A percentile compares a stretch with the other conserved stretches of the same genome.
phyloP scores from a whole-genome alignment of 2,888 invertebrate species.

The Pteria penguin region DNA sequence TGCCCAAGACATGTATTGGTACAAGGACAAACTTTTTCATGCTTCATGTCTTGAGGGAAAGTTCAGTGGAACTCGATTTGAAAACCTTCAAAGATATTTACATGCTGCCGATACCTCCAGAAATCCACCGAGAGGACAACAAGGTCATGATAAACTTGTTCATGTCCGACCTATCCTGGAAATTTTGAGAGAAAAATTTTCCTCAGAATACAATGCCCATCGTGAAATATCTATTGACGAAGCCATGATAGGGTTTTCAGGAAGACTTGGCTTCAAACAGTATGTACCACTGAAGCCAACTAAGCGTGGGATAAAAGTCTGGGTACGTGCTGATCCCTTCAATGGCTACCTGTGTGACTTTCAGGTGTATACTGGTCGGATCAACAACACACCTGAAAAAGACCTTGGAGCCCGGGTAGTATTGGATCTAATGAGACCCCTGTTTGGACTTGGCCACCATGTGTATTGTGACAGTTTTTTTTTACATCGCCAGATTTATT shows the following conservation, averaged over 20 bases:
- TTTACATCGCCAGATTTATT: too few species aligned
- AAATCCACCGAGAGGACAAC: constrained; percentile 7
- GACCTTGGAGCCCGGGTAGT: constrained; percentile 39
- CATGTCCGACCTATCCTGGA: too few species aligned
- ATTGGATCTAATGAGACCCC: too few species aligned
- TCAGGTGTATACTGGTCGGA: constrained; percentile 25
- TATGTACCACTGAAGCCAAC: too few species aligned
- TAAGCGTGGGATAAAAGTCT: constrained; percentile 46
- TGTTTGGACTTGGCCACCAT: too few species aligned
- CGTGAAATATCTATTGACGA: constrained; percentile 24
- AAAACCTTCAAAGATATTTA: constrained; percentile 18
- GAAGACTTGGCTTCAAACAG: too few species aligned
- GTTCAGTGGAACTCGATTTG: constrained; percentile 16
- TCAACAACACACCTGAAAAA: background rate
- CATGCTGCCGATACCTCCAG: constrained; percentile 18
- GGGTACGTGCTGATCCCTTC: constrained; percentile 26
- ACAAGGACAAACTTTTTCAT: constrained; percentile 17
- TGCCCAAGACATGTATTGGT: constrained; percentile 22
- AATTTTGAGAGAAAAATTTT: background rate
- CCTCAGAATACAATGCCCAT: background rate
- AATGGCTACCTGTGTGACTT: constrained; percentile 34
- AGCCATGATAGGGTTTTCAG: constrained; percentile 41
- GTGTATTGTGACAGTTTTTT: too few species aligned
- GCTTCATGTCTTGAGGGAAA: constrained; percentile 8
- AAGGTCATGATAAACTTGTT: constrained; percentile 4